Base-by-base conservation (phyloP, 2,797 vertebrate genomes). In the Pempheris klunzingeri region DNA sequence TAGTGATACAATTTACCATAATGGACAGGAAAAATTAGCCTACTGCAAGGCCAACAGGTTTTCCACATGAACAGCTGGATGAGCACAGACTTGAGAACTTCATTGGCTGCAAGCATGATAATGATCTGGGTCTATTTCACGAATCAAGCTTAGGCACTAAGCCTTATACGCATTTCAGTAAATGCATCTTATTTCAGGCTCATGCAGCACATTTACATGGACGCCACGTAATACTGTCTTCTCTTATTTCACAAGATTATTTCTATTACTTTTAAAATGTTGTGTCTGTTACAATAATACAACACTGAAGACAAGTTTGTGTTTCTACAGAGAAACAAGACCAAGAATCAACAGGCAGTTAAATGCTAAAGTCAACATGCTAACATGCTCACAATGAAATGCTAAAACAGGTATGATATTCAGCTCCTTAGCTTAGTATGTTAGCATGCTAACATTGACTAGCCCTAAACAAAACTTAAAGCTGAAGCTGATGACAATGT, bases 1-100 rank as follows among this genome's bases (percentile, higher is more conserved):
- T 75, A 78, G 74, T 73, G 66, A 74, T 78, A 59, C 68, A 76
- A 80, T 86, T 80, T 78, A 74, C 63, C 65, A 50, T 82, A 84
- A 75, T 80, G 41, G 75, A 65, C 43, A 55, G 43, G 52, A 62
- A 44, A 72, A 53, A 76, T 52, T n/a, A n/a, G n/a, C n/a, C n/a
- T 5, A 77, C 26, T 65, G 63, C 64, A 73, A 66, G 74, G 70
- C 36, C 52, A 77, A 75, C 39, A 26, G 62, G 54, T 82, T 88
- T 91, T 88, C 72, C 57, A 78, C 71, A 74, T 67, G 68, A 82
- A 78, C 78, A 34, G 58, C 53, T 64, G 47, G 67, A 62, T 46
- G 67, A 71, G 69, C 49, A 61, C 64, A 84, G 50, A 55, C 72
- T 49, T 38, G 3, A 58, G 66, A 77, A 41, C 20, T 66, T 61